Base-by-base conservation (phyloP, 2,888 invertebrate species). In the Cepaea hortensis region DNA sequence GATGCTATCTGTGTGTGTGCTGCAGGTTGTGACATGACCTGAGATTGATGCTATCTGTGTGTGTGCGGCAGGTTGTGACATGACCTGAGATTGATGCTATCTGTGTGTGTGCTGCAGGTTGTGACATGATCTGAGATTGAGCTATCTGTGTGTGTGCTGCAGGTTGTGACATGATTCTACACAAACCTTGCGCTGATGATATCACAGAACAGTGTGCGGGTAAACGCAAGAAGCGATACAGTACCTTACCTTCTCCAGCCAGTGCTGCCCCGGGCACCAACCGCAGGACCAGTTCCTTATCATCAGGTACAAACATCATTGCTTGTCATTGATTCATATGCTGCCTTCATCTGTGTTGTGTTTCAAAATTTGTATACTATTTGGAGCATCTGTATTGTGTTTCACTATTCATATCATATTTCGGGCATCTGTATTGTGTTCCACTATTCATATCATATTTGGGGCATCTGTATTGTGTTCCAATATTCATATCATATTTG, bases 151-250 rank as follows among this genome's bases (percentile, higher is more conserved):
- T 70, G 46, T 46, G 18, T 70, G 35, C 20, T 35, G 55, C 95
- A 97, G 98, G 97, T 94, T 98, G 98, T 95, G 96, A 97, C 94
- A 95, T 98, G 91, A 97, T 97, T 93, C 96, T 98, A 92, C 98
- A 98, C 95, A 97, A 97, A 89, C 95, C 95, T 80, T 98, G 98
- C 95, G 96, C 97, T 80, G 96, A 96, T 91, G 95, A 96, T 1
- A 96, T 98, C 89, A 97, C 97, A 90, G 98, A 98, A 94, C 96
- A 96, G 90, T 98, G 98, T 94, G 97, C 50, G n/a, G 88, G 88
- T 72, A 91, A 91, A 88, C 90, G 90, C 87, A 80, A 80, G 18
- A 84, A 79, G 35, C 70, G 62, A 68, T 23, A 0, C 23, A 55
- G 48, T n/a, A 9, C 48, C 4, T 50, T 4, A 50, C 48, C 50